Conservation (phyloP, 2,797 vertebrate genomes). For the Lutjanus argentimaculatus region DNA sequence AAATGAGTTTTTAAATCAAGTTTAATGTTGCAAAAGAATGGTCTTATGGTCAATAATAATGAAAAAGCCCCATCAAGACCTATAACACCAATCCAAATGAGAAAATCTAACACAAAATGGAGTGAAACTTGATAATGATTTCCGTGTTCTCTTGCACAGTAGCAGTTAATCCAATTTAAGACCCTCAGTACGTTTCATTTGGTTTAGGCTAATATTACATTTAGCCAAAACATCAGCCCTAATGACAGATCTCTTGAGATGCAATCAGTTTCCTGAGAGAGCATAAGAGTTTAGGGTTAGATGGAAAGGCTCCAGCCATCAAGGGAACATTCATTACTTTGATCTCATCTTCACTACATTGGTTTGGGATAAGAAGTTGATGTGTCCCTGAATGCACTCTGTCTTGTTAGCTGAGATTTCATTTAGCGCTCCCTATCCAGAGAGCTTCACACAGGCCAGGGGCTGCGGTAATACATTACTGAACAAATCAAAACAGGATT, state of each 20-base stretch:
- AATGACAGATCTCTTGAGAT: conserved; percentile 42
- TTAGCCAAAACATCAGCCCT: conserved; percentile 8
- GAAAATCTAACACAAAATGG: conserved; percentile 18
- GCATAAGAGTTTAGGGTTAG: conserved; percentile 29
- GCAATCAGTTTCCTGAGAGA: conserved; percentile 28
- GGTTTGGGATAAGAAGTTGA: conserved; percentile 54
- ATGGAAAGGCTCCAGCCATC: conserved; percentile 29
- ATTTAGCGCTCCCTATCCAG: conserved; percentile 41
- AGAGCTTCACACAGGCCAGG: conserved; percentile 24
- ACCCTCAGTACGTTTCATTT: conserved; percentile 7
- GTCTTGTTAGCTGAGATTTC: conserved; percentile 59
- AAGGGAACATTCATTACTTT: conserved; percentile 58
- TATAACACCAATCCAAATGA: background rate
- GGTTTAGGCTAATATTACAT: conserved; percentile 16
- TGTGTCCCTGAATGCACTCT: conserved; percentile 57
- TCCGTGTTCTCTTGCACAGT: conserved; percentile 19
- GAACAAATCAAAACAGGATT: conserved; percentile 58
- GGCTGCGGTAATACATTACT: conserved; percentile 34
- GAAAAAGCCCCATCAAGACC: background rate
- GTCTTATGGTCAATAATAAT: background rate
- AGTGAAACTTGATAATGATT: conserved; percentile 17
- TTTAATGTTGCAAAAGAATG: conserved; percentile 10
- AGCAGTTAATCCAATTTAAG: conserved; percentile 29
- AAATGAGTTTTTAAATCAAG: background rate
- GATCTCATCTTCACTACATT: conserved; percentile 55